Evolutionary conservation across 2,797 vertebrate genomes (phyloP), one percentile per base, ranked within the genome.

Genomic region (Dallia pectoralis): DNA sequence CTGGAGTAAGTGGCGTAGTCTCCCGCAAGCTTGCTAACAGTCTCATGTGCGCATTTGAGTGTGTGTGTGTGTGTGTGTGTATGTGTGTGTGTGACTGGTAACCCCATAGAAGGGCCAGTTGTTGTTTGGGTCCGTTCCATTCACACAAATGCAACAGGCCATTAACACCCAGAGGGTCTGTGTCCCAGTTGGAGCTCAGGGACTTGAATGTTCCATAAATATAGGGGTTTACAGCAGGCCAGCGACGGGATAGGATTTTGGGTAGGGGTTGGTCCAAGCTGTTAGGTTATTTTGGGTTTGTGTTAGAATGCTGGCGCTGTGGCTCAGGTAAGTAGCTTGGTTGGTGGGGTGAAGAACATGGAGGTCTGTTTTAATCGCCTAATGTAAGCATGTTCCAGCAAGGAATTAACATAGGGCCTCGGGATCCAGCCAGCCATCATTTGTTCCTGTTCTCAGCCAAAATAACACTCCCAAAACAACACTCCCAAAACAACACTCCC

Each of bases 161-260:
- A 82, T 88, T 80, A 89, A 88, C 86, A 78, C 81, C 53, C 33
- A 62, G 73, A 67, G 19, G 70, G 67, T 84, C 80, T 81, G 79
- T 74, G 14, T 82, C 76, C 83, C 77, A 82, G 83, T 78, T 81
- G 74, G 78, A 84, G 82, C 82, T 87, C 78, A 87, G 81, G 82
- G 85, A 84, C 86, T 81, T 32, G 69, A 85, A 76, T 85, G 88
- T 81, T 88, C 88, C 85, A 88, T 84, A 89, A 92, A 91, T 90
- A 92, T 64, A 76, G 70, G 68, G 82, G 87, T 71, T 79, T 77
- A 84, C 77, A 82, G 71, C 70, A 47, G 79, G 80, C 74, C 74
- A 68, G 73, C 80, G 81, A 76, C 73, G 76, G 81, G 72, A 79
- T 70, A 78, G 80, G 84, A 85, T 80, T 77, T 72, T 64, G 59